Base-by-base conservation (phyloP, 2,113 vertebrate species). In the Poeciliopsis occidentalis region DNA sequence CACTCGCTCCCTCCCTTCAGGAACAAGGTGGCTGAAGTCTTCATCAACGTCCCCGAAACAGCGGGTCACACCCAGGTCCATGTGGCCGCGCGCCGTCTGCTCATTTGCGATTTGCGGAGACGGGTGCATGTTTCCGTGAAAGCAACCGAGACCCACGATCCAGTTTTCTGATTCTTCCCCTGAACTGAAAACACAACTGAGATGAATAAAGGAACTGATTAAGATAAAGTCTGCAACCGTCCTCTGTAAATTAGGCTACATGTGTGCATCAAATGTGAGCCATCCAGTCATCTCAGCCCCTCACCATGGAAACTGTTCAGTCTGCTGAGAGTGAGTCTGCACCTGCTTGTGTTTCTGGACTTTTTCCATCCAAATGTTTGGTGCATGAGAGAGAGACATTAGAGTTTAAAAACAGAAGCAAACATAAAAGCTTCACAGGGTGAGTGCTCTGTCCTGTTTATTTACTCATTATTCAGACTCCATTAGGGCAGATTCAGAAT, bases 261-360 rank as follows among this genome's bases (percentile, higher is more conserved):
- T 72, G 65, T 41, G 78, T 24, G 63, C 73, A 85, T 80, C 66
- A 77, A 72, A 72, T 79, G 41, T 73, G 65, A 87, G 76, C 76
- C 65, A 79, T 78, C 37, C 76, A 76, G 65, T 82, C 72, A 61
- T 68, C 61, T 68, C 74, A 83, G 67, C 67, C 51, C 69, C 76
- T 93, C 76, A 76, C 92, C 89, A 93, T 93, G 91, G 91, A 86
- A 92, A 92, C 92, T 29, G 27, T 80, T 81, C 84, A 64, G 54
- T 75, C 54, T 64, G 57, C 47, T 17, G 32, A 75, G 62, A 74
- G 67, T 0, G 31, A 66, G 61, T 61, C 62, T 75, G 63, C 76
- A 82, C 83, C 78, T 87, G 81, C 86, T 82, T 88, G 73, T 76
- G 70, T 85, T 71, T 78, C 39, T 47, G 51, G 27, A 81, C 51